phyloP scores from a whole-genome alignment of 2,888 invertebrate species.

The Leucozona laternaria region DNA sequence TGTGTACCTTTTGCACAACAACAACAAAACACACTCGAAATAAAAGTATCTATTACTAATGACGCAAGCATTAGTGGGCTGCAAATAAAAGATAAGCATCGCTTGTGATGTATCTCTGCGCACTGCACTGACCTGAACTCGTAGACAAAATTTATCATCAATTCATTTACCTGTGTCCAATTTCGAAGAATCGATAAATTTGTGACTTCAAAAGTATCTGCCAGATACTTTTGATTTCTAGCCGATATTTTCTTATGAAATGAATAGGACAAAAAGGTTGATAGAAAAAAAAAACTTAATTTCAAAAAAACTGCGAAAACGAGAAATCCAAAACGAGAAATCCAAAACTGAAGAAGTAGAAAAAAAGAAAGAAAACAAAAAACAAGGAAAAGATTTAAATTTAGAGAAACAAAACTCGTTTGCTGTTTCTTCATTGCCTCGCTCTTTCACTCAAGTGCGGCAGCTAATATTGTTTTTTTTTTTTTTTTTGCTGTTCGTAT shows the following conservation, averaged over 20 bases:
- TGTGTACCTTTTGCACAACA: conserved; percentile 50
- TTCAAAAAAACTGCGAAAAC: conserved; percentile 44
- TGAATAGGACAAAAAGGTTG: conserved; percentile 44
- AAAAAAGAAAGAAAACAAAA: conserved; percentile 56
- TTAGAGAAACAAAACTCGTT: conserved; percentile 65
- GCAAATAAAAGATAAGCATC: conserved; percentile 48
- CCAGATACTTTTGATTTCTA: conserved; percentile 50
- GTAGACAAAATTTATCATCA: conserved; percentile 13
- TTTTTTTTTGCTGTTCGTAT: conserved; percentile 26
- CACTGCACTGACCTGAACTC: conserved; percentile 41
- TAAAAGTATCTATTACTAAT: conserved; percentile 60
- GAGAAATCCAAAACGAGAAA: conserved; percentile 21
- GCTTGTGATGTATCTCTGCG: conserved; percentile 1
- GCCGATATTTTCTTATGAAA: conserved; percentile 16
- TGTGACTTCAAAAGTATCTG: not conserved
- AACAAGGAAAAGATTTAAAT: conserved; percentile 69
- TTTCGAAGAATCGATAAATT: conserved; percentile 23
- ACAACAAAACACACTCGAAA: conserved; percentile 11
- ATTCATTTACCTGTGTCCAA: conserved; percentile 43
- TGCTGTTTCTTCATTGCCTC: conserved; percentile 40
- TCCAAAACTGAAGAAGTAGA: not conserved
- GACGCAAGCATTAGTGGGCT: conserved; percentile 59
- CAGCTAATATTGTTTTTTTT: conserved; percentile 15
- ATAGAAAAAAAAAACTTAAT: conserved; percentile 2
- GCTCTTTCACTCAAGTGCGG: conserved; percentile 35